A percentile compares a stretch with the other conserved stretches of the same genome.
phyloP scores from a whole-genome alignment of 2,113 vertebrate genomes.

The Dasyornis broadbenti region DNA sequence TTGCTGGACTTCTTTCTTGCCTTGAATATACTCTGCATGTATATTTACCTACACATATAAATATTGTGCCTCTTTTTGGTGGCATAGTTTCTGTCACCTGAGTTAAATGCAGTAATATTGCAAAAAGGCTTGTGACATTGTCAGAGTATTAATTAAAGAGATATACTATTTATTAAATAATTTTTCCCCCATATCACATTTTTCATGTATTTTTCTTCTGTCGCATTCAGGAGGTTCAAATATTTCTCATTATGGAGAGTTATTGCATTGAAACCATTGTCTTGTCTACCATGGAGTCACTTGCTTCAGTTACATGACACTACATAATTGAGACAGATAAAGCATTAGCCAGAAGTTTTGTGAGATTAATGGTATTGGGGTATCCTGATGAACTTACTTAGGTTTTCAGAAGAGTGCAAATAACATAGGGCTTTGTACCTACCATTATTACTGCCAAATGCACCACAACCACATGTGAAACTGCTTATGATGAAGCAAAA shows the following conservation, averaged over 20 bases:
- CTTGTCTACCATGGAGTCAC: not conserved
- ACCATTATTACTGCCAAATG: not conserved
- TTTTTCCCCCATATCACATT: not conserved
- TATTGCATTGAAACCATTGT: not conserved
- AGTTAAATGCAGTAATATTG: not conserved
- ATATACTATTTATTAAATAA: not conserved
- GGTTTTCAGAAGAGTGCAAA: not conserved
- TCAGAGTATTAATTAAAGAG: not conserved
- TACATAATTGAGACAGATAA: not conserved
- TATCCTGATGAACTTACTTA: not conserved
- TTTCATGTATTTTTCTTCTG: not conserved
- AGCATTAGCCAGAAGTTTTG: not conserved
- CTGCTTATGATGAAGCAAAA: not conserved
- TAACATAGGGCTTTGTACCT: not conserved
- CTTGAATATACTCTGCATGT: not conserved
- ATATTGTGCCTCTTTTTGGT: not conserved
- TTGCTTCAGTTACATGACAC: not conserved
- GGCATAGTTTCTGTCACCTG: not conserved
- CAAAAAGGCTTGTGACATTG: not conserved
- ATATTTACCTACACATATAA: not conserved
- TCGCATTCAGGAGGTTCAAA: not conserved
- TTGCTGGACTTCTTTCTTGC: not conserved
- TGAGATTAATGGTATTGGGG: not conserved
- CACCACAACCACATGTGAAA: not conserved
- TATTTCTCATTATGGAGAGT: not conserved